Conservation (phyloP, 1,140 invertebrate species). For the Ooceraea biroi region DNA sequence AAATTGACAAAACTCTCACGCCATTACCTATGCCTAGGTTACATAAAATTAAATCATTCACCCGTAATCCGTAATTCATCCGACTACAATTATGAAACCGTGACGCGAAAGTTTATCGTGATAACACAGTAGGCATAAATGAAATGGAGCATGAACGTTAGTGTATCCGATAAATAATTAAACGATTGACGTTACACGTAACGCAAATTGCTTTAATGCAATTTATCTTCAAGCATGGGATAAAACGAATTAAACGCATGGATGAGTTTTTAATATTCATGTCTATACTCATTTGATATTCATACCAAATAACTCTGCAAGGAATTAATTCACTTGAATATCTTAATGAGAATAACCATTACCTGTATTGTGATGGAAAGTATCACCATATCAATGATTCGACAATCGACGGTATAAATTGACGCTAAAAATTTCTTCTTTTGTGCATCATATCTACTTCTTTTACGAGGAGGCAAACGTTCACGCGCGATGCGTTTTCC, state of each 20-base stretch:
- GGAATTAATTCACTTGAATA: no score
- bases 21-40: neutral
- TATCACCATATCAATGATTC: no score
- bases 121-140: constrained; percentile 19
- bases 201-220: constrained; percentile 4
- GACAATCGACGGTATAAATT: neutral
- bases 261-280: no score
- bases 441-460: neutral
- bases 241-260: no score
- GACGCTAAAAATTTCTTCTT: neutral
- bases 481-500: neutral
- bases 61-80: neutral
- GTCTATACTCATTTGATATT: no score
- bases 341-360: no score
- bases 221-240: constrained; percentile 8
- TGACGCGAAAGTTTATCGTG: constrained; percentile 40
- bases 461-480: neutral
- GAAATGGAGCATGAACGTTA: constrained; percentile 18
- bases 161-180: constrained; percentile 47
- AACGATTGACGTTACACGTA: no score
- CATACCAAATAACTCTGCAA: no score
- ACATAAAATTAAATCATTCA: constrained; percentile 37
- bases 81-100: constrained; percentile 22
- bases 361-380: no score
- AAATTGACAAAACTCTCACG: no score